These are phyloP conservation scores for Alauda arvensis DNA, from an alignment of 2,797 vertebrate genomes.

Conservation along the genomic window DNA sequence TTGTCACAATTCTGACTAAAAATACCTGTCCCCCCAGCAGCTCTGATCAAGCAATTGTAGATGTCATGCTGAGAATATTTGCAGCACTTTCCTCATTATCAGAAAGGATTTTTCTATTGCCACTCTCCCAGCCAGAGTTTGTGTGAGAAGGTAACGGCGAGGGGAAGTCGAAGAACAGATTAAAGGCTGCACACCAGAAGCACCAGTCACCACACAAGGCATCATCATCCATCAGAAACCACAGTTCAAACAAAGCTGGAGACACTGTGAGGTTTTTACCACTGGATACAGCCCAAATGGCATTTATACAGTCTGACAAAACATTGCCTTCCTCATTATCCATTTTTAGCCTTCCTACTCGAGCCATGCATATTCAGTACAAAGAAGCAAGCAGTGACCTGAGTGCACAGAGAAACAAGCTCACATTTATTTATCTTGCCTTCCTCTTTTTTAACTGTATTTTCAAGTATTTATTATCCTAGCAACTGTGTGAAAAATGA, in stretches of 20 bases:
- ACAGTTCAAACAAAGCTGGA: not conserved
- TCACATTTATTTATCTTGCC: not conserved
- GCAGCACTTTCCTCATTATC: not conserved
- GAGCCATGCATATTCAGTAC: not conserved
- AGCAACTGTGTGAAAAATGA: not conserved
- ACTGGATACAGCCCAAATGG: not conserved
- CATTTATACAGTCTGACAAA: not conserved
- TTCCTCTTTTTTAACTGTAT: not conserved
- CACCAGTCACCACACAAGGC: not conserved
- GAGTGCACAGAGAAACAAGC: not conserved
- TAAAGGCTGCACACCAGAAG: not conserved
- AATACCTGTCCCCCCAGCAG: not conserved
- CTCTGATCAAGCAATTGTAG: not conserved
- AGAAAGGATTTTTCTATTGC: not conserved
- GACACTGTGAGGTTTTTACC: not conserved
- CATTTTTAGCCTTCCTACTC: not conserved
- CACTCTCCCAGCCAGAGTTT: not conserved
- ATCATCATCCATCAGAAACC: not conserved
- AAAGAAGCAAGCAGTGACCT: not conserved
- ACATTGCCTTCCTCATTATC: not conserved
- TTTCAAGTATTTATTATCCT: not conserved
- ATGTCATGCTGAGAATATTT: not conserved
- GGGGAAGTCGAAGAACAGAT: not conserved
- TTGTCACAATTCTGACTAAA: not conserved
- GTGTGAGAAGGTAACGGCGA: not conserved